phyloP scores from a whole-genome alignment of 2,113 vertebrate species.

The Ictidomys tridecemlineatus region DNA sequence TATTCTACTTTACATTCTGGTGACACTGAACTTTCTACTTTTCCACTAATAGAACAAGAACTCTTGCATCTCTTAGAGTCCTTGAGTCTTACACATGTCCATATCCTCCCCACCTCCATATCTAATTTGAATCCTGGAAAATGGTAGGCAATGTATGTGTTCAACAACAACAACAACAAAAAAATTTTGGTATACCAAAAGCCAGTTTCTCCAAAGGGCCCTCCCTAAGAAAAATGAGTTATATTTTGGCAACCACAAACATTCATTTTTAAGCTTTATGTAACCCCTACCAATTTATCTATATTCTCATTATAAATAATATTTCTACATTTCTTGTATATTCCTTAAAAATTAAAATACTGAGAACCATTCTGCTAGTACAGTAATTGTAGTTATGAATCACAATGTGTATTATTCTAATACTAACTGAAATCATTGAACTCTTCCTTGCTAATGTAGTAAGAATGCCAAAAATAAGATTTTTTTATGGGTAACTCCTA shows the following conservation, averaged over 20 bases:
- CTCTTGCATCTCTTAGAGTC: not conserved
- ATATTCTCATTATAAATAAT: conserved; percentile 35
- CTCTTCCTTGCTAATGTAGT: conserved; percentile 13
- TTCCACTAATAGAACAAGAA: conserved; percentile 22
- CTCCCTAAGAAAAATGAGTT: conserved; percentile 1
- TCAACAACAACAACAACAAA: not conserved
- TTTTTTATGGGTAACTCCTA: conserved; percentile 8
- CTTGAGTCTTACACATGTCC: not conserved
- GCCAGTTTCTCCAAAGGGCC: conserved; percentile 5
- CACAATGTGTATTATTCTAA: conserved; percentile 16
- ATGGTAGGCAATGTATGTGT: not conserved
- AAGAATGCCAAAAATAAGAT: conserved; percentile 41
- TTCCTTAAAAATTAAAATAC: conserved; percentile 44
- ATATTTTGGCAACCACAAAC: not conserved
- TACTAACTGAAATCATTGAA: conserved; percentile 34
- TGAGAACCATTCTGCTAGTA: not conserved
- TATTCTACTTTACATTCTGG: not conserved
- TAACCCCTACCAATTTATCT: conserved; percentile 35
- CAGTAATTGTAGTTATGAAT: conserved; percentile 42
- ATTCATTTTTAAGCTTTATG: conserved; percentile 9
- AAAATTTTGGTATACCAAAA: conserved; percentile 15
- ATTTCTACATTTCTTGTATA: conserved; percentile 15
- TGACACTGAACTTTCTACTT: conserved; percentile 16
- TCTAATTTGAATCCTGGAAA: not conserved
- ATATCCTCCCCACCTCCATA: not conserved